These are phyloP conservation scores for Rhinoptilus africanus DNA, from an alignment of 2,113 vertebrate genomes.

Conservation along the genomic window DNA sequence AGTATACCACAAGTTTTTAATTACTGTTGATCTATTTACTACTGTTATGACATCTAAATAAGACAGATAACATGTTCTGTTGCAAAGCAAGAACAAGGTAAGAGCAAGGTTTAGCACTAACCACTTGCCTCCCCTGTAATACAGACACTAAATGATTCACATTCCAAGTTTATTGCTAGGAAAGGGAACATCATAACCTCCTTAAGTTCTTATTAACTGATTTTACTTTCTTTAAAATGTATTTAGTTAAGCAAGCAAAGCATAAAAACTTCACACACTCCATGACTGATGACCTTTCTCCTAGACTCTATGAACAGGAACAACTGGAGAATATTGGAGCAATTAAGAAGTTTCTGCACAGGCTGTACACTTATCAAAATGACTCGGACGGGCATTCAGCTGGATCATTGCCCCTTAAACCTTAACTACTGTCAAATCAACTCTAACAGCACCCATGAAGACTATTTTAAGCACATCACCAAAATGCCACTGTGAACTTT, in stretches of 20 bases:
- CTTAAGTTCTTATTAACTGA: slow-evolving; percentile 6
- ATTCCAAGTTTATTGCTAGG: not conserved
- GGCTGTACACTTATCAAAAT: slow-evolving; percentile 67
- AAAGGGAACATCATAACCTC: not conserved
- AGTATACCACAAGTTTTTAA: not conserved
- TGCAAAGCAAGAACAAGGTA: not conserved
- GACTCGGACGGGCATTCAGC: slow-evolving; percentile 58
- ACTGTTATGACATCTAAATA: not conserved
- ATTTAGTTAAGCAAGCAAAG: slow-evolving; percentile 71
- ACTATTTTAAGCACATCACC: slow-evolving; percentile 67
- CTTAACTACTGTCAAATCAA: slow-evolving; percentile 59
- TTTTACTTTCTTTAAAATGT: slow-evolving; percentile 27
- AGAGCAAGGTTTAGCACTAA: not conserved
- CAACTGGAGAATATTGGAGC: slow-evolving; percentile 58
- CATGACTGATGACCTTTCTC: slow-evolving; percentile 74
- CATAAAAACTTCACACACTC: slow-evolving; percentile 29
- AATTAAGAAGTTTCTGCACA: slow-evolving; percentile 67
- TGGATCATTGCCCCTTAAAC: slow-evolving; percentile 60
- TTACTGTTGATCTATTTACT: not conserved
- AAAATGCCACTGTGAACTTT: slow-evolving; percentile 75
- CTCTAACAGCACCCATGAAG: slow-evolving; percentile 45
- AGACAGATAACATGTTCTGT: not conserved
- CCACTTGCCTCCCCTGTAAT: not conserved
- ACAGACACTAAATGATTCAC: not conserved
- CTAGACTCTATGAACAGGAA: slow-evolving; percentile 45